These are phyloP conservation scores for Ctenicera cuprea DNA, from an alignment of 2,888 invertebrate species.

Conservation along the genomic window DNA sequence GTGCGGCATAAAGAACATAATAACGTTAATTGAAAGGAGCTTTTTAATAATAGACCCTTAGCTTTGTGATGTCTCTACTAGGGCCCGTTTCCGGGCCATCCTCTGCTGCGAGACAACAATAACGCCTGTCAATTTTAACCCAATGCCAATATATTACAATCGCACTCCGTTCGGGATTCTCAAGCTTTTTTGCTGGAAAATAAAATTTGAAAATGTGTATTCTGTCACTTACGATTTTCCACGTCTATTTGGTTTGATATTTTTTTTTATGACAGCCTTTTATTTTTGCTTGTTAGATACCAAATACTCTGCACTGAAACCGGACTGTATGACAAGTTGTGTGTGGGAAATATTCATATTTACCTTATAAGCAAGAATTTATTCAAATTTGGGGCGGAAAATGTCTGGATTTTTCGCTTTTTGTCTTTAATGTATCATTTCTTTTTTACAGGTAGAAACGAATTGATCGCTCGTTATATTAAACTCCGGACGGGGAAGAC, in stretches of 20 bases:
- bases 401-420: no score
- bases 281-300: no score
- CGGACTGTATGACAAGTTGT: no score
- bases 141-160: slow-evolving; percentile 22
- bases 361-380: no score
- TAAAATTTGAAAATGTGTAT: neutral
- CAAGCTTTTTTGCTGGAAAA: neutral
- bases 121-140: slow-evolving; percentile 22
- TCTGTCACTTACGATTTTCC: neutral
- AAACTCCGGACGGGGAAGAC: slow-evolving; percentile 99
- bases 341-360: no score
- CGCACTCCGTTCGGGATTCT: neutral
- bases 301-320: no score
- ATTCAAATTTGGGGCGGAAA: no score
- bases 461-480: slow-evolving; percentile 99
- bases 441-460: slow-evolving; percentile 94
- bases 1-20: slow-evolving; percentile 18
- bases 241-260: neutral
- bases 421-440: neutral
- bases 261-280: neutral
- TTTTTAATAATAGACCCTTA: slow-evolving; percentile 29
- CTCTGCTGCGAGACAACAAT: slow-evolving; percentile 9
- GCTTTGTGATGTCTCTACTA: slow-evolving; percentile 27
- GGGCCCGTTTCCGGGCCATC: slow-evolving; percentile 11
- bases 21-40: slow-evolving; percentile 30